Evolutionary conservation across 2,797 vertebrate genomes (phyloP).

Genomic region (Microcaecilia unicolor): DNA sequence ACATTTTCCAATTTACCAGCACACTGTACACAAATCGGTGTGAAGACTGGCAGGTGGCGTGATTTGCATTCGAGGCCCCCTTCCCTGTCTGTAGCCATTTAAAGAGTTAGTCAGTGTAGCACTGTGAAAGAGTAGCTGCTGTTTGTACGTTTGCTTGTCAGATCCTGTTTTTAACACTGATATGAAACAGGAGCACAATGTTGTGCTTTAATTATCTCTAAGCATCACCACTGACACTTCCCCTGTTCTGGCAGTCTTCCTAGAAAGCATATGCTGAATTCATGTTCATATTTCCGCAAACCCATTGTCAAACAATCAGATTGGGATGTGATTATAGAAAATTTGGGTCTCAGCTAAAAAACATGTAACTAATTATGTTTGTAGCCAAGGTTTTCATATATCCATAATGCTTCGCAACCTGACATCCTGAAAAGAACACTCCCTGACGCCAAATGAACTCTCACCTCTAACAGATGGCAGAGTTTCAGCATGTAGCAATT

Average conservation of each 20-base stretch:
- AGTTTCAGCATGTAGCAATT: too few species aligned
- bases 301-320: too few species aligned
- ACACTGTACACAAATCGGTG: slow-evolving; percentile 1
- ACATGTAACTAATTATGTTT: too few species aligned
- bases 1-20: too few species aligned
- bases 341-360: too few species aligned
- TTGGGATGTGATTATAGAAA: too few species aligned
- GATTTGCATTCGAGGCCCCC: slow-evolving; percentile 21
- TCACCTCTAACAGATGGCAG: too few species aligned
- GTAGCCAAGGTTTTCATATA: too few species aligned
- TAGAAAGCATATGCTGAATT: background rate
- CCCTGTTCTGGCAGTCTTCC: slow-evolving; percentile 16
- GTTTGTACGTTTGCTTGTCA: slow-evolving; percentile 36
- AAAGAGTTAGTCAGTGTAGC: slow-evolving; percentile 42
- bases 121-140: slow-evolving; percentile 50
- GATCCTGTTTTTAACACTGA: slow-evolving; percentile 20
- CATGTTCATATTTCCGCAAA: background rate
- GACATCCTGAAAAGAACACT: too few species aligned
- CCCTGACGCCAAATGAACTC: too few species aligned
- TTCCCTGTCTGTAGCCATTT: slow-evolving; percentile 11
- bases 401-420: too few species aligned
- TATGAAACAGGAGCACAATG: slow-evolving; percentile 28
- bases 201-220: slow-evolving; percentile 33
- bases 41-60: slow-evolving; percentile 43
- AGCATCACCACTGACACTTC: slow-evolving; percentile 13